A percentile compares a stretch with the other conserved stretches of the same genome.
Conservation (phyloP, 2,113 vertebrate species). For the Bucco capensis region DNA sequence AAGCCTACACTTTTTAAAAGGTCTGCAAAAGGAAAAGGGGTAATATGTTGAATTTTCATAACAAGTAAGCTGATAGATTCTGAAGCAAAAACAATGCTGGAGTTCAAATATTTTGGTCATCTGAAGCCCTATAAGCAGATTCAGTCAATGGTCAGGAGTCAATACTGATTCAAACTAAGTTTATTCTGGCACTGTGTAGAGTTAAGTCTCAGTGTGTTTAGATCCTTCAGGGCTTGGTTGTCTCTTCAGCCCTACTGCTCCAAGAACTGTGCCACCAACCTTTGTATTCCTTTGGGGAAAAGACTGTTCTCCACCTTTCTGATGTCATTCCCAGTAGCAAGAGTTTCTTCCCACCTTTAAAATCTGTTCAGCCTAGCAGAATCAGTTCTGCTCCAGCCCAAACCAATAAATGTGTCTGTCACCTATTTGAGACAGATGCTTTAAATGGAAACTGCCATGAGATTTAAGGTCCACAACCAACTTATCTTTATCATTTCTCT, state of each 20-base stretch:
- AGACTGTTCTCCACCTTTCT: neutral
- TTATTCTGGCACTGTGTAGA: neutral
- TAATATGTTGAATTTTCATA: neutral
- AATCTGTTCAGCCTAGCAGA: neutral
- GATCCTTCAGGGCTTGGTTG: neutral
- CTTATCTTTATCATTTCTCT: neutral
- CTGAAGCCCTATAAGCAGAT: neutral
- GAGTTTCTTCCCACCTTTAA: neutral
- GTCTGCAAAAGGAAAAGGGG: neutral
- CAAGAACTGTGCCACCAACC: neutral
- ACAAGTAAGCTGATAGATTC: too few species aligned
- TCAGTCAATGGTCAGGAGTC: neutral
- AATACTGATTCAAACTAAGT: neutral
- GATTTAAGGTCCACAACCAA: neutral
- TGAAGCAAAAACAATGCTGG: neutral
- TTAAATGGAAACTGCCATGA: neutral
- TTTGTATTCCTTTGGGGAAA: neutral
- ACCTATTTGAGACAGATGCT: slow-evolving; percentile 28
- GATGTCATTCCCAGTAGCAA: neutral
- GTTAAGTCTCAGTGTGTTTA: neutral
- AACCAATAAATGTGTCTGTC: slow-evolving; percentile 2
- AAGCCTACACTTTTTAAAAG: neutral
- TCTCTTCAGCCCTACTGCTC: neutral
- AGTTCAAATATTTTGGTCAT: neutral
- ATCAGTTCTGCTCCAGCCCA: too few species aligned